A percentile compares a stretch with the other conserved stretches of the same genome.
Evolutionary conservation across 2,888 invertebrate species (phyloP).

Genomic region (Allophyes oxyacanthae): DNA sequence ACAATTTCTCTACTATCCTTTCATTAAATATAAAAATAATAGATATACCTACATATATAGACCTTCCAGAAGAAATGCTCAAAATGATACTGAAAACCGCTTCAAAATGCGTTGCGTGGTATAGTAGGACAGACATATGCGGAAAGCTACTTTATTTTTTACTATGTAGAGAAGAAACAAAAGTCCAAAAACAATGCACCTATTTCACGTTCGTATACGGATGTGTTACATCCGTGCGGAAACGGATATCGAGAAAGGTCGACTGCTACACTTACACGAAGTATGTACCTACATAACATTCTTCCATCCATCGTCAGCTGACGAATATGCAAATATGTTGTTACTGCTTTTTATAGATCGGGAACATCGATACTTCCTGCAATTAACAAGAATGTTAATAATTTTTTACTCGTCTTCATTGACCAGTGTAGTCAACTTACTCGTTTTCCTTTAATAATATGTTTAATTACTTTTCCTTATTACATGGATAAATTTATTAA

Average conservation of each 20-base stretch:
- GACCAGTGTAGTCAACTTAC: too few species aligned
- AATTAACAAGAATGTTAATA: slow-evolving; percentile 32
- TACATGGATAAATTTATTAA: neutral
- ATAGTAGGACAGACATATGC: too few species aligned
- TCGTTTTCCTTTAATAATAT: slow-evolving; percentile 6
- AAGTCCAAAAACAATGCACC: too few species aligned
- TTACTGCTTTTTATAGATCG: slow-evolving; percentile 17
- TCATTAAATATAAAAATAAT: too few species aligned
- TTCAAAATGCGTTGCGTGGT: too few species aligned
- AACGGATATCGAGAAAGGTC: slow-evolving; percentile 63
- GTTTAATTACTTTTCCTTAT: slow-evolving; percentile 23
- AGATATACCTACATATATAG: too few species aligned
- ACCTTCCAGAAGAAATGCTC: too few species aligned
- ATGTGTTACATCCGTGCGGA: slow-evolving; percentile 62
- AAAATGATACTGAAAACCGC: too few species aligned
- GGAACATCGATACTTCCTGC: slow-evolving; percentile 24
- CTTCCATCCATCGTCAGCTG: slow-evolving; percentile 35
- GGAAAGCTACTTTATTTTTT: too few species aligned
- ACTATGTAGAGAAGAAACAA: too few species aligned
- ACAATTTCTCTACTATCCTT: too few species aligned
- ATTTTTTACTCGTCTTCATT: too few species aligned
- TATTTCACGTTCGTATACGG: slow-evolving; percentile 1
- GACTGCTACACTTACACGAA: slow-evolving; percentile 51
- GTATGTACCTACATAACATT: slow-evolving; percentile 31
- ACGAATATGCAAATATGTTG: slow-evolving; percentile 31